Base-by-base conservation (phyloP, 2,888 invertebrate species). In the Habrosyne pyritoides region DNA sequence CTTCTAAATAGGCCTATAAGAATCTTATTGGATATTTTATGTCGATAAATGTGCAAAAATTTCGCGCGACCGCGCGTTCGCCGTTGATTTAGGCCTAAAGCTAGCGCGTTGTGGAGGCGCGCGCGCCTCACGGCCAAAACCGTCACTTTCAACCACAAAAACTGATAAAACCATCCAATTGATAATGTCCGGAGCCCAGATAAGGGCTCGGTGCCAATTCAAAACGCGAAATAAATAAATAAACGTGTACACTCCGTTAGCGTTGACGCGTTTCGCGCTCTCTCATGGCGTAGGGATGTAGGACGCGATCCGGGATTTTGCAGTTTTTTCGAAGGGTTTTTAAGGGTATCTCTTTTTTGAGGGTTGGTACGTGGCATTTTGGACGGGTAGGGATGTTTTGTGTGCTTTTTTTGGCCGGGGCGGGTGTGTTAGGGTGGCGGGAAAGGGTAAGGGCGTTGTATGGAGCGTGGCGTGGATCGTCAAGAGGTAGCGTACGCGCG, bases 1-100 rank as follows among this genome's bases (percentile, higher is more conserved):
- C 65, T 69, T 76, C 75, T 79, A 87, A 89, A 88, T 90, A 88
- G 91, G 91, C 91, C 91, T 91, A 91, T 83, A 89, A 80, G 89
- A 91, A 86, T 91, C 89, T 91, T 91, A 89, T 89, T 86, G 81
- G 89, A 74, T 66, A 71, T 72, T 66, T 71, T 69, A 59, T 61
- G 65, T 52, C 62, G 64, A 56, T 60, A 83, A 69, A 69, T 79
- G 82, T 85, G 91, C 91, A 79, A 88, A 90, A 77, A 68, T 75
- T 89, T 90, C 68, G 90, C 87, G 77, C 75, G 73, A 63, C 60
- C 65, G 77, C 80, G 79, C 78, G 75, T 57, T 60, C 42, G 63
- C 81, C 83, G 84, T 57, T 53, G 21, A 71, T 86, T 87, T 91
- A 89, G 91, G 91, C 91, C 90, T 91, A 91, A 63, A 53, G 47